Base-by-base conservation (phyloP, 2,888 invertebrate species). In the Neoascia interrupta region DNA sequence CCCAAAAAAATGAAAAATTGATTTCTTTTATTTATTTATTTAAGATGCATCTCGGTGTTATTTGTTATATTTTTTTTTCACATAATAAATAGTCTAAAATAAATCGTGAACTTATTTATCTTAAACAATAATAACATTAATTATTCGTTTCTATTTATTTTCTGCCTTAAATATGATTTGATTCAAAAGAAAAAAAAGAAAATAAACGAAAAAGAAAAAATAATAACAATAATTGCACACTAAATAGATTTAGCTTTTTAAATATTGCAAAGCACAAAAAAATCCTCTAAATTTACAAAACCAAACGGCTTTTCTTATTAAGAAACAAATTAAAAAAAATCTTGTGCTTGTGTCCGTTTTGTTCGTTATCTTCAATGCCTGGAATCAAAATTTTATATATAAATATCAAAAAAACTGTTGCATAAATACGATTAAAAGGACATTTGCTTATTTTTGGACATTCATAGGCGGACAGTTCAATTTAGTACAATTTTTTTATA, bases 81-180 rank as follows among this genome's bases (percentile, higher is more conserved):
- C 66, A 79, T 73, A 79, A 79, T 79, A 79, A 79, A 79, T 79
- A 73, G 66, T 60, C 16, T 66, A 56, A 79, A 73, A 61, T 66
- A 73, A 73, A 66, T 73, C 60, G 43, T 79, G 79, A 66, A 73
- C 79, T 73, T 61, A 72, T 53, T 64, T 70, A 64, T 23, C 43
- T 70, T 60, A 64, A 76, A 76, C 70, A 76, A 76, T 70, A 64
- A 58, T 64, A 70, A 76, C 63, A 64, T 58, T 58, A 51, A 47
- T 69, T 66, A 74, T n/a, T n/a, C n/a, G n/a, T n/a, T n/a, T n/a
- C n/a, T n/a, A n/a, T n/a, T n/a, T n/a, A n/a, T n/a, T n/a, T n/a
- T n/a, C n/a, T n/a, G n/a, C n/a, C n/a, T n/a, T n/a, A n/a, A n/a
- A n/a, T n/a, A n/a, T n/a, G n/a, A n/a, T n/a, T n/a, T n/a, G n/a